Conservation (phyloP, 2,113 vertebrate genomes). For the Aviceda subcristata region DNA sequence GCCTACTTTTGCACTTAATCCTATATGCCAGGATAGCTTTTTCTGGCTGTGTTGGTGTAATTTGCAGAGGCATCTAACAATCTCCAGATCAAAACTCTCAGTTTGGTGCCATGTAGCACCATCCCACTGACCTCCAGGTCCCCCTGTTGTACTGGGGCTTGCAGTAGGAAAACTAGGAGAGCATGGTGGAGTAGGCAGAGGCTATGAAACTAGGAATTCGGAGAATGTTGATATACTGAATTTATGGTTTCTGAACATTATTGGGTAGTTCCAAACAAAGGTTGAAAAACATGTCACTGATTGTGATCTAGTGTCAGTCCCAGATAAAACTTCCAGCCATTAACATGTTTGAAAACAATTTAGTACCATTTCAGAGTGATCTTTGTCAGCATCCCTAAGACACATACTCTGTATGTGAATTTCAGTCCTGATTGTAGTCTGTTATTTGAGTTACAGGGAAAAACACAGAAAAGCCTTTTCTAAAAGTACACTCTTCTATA, state of each 20-base stretch:
- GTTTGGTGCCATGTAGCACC: background rate
- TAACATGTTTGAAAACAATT: background rate
- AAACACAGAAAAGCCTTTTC: rapidly evolving
- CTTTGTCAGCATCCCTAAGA: background rate
- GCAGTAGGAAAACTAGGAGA: background rate
- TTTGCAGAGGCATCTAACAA: background rate
- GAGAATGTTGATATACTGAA: background rate
- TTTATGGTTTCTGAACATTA: background rate
- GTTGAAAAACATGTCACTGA: background rate
- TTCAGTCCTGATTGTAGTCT: background rate
- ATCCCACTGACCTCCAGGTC: background rate
- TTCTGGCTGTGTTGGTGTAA: background rate
- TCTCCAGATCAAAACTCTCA: background rate
- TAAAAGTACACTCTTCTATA: background rate
- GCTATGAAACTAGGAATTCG: background rate
- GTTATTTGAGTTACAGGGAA: background rate
- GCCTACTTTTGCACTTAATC: background rate
- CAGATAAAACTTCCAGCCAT: background rate
- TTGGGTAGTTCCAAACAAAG: background rate
- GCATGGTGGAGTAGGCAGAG: background rate
- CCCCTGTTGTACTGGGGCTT: background rate
- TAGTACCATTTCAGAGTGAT: background rate
- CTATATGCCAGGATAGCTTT: rapidly evolving
- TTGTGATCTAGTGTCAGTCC: background rate
- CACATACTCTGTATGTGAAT: background rate